These are phyloP conservation scores for Odocoileus hemionus DNA, from an alignment of 2,113 vertebrate species.

Conservation along the genomic window DNA sequence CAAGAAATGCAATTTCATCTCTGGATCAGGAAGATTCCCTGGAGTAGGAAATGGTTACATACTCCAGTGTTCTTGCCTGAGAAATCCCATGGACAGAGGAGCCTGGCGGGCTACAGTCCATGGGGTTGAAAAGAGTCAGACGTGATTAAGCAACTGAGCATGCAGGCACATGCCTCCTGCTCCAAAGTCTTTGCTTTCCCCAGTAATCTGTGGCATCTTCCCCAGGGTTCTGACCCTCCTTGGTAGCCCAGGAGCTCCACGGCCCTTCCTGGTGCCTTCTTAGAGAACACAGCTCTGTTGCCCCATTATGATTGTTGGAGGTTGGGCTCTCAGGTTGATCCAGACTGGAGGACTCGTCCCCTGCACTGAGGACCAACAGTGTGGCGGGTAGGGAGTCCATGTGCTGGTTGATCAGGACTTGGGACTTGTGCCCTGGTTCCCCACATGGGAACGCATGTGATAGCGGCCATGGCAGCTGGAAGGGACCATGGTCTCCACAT, in stretches of 20 bases:
- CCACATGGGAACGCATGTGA: background rate
- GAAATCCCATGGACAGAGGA: background rate
- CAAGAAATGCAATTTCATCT: background rate
- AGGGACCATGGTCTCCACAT: background rate
- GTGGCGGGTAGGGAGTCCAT: accelerated
- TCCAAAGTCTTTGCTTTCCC: background rate
- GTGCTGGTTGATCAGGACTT: background rate
- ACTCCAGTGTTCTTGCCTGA: background rate
- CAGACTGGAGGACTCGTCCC: background rate
- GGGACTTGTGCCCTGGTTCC: background rate
- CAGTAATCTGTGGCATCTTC: background rate
- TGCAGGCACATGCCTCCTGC: background rate
- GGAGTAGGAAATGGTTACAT: background rate
- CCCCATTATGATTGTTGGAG: background rate
- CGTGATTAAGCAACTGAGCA: background rate
- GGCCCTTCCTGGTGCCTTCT: background rate
- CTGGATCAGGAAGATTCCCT: background rate
- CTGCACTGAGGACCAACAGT: background rate
- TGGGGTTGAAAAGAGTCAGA: background rate
- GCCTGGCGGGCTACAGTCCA: background rate
- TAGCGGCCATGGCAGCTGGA: background rate
- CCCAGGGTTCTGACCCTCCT: background rate
- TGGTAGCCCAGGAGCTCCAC: background rate
- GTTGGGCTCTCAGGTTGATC: background rate
- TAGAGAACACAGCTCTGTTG: background rate